phyloP scores from a whole-genome alignment of 2,113 vertebrate species.

The Agelaius phoeniceus region DNA sequence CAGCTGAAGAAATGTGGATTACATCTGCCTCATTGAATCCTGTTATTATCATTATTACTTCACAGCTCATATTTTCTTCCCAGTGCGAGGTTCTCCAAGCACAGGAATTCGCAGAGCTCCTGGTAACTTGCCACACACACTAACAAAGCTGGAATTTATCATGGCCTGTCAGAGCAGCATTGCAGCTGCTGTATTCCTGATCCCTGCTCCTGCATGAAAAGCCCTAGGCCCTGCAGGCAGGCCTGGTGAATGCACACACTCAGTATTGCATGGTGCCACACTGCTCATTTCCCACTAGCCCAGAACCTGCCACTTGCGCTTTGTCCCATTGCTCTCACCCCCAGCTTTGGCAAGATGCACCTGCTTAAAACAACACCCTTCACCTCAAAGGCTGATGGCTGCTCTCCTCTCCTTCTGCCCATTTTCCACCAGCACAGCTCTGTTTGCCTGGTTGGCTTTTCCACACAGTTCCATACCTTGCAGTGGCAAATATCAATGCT shows the following conservation, averaged over 20 bases:
- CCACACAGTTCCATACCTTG: not conserved
- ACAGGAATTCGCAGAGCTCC: not conserved
- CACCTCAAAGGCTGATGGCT: accelerated
- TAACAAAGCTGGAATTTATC: conserved; percentile 12
- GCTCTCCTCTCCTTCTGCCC: not conserved
- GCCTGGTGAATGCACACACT: not conserved
- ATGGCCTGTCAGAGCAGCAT: not conserved
- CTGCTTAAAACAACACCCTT: not conserved
- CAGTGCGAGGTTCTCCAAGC: not conserved
- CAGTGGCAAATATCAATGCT: not conserved
- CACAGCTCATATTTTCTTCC: conserved; percentile 54
- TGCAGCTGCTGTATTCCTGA: not conserved
- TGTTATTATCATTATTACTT: conserved; percentile 47
- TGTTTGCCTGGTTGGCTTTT: not conserved
- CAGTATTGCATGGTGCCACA: not conserved
- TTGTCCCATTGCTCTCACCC: not conserved
- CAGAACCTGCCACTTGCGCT: accelerated
- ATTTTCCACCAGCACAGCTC: not conserved
- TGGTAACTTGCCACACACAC: not conserved
- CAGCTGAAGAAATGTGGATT: conserved; percentile 42
- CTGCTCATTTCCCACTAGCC: not conserved
- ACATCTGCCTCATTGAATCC: conserved; percentile 25
- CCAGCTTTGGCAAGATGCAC: not conserved
- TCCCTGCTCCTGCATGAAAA: not conserved
- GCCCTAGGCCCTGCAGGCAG: not conserved